phyloP scores from a whole-genome alignment of 2,888 invertebrate genomes.

The Drosophila dives region DNA sequence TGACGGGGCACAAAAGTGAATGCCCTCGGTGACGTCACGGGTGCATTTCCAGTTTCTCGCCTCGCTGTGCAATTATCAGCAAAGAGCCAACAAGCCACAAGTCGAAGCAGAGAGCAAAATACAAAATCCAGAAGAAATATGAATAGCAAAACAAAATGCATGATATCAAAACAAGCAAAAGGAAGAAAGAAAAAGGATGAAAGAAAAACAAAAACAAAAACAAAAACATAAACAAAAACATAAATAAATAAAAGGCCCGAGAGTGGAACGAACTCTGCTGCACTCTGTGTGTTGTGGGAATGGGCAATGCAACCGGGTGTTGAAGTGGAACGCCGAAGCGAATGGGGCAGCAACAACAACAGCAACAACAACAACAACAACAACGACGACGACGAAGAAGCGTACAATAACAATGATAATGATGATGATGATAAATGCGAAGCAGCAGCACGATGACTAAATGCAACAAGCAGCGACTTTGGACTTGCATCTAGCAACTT shows the following conservation, averaged over 20 bases:
- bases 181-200: not conserved
- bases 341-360: slow-evolving; percentile 47
- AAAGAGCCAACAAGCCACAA: slow-evolving; percentile 9
- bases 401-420: slow-evolving; percentile 15
- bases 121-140: slow-evolving; percentile 82
- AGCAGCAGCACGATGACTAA: slow-evolving; percentile 67
- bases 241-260: slow-evolving; percentile 42
- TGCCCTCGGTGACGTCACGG: slow-evolving; percentile 78
- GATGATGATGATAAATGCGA: slow-evolving; percentile 14
- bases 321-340: slow-evolving; percentile 69
- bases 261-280: slow-evolving; percentile 82
- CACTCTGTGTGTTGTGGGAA: slow-evolving; percentile 75
- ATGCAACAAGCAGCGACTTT: slow-evolving; percentile 74
- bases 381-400: not conserved
- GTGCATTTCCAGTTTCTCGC: slow-evolving; percentile 66
- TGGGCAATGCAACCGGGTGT: slow-evolving; percentile 69
- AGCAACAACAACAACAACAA: slow-evolving; percentile 1
- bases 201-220: slow-evolving; percentile 15
- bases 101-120: slow-evolving; percentile 72
- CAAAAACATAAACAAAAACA: slow-evolving; percentile 25
- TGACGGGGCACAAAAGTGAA: slow-evolving; percentile 69
- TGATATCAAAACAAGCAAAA: slow-evolving; percentile 72
- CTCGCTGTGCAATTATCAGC: slow-evolving; percentile 60
- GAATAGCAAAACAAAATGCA: slow-evolving; percentile 78
- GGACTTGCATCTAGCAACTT: slow-evolving; percentile 48